These are phyloP conservation scores for Pocillopora verrucosa DNA, from an alignment of 64 coral and sea anemone species.

Conservation along the genomic window DNA sequence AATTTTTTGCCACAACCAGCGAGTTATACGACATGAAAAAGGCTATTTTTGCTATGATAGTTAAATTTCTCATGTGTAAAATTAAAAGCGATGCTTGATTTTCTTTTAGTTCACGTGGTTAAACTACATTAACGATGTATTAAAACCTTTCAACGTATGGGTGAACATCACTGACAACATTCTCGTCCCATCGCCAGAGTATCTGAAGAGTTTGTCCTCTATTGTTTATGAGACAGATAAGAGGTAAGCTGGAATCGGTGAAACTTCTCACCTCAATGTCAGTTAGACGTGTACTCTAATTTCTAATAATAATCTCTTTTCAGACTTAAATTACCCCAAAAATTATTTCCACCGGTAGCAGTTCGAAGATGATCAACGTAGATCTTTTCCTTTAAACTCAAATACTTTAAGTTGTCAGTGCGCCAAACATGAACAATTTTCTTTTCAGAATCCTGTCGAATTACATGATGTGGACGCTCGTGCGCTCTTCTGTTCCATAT, in stretches of 20 bases:
- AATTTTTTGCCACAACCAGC: too few species aligned
- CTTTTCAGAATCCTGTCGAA: conserved; percentile 42
- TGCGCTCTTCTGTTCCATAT: conserved; percentile 1
- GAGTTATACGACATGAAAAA: too few species aligned
- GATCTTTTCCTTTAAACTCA: too few species aligned
- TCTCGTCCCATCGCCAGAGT: conserved; percentile 7
- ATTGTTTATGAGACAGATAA: conserved; percentile 10
- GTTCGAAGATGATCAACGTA: too few species aligned
- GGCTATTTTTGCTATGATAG: too few species aligned
- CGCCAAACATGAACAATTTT: background rate
- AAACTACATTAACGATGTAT: background rate
- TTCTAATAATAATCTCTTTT: too few species aligned
- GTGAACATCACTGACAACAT: background rate
- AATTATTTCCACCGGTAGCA: too few species aligned
- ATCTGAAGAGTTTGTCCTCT: conserved; percentile 11
- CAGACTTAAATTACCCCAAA: too few species aligned
- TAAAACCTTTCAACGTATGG: conserved; percentile 10
- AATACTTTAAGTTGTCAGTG: too few species aligned
- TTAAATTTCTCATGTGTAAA: background rate
- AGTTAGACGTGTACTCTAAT: too few species aligned
- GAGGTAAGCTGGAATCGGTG: conserved; percentile 5
- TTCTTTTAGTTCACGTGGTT: conserved; percentile 17
- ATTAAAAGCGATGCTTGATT: background rate
- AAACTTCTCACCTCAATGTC: too few species aligned
- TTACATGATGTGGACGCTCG: conserved; percentile 55